Evolutionary conservation across 2,888 invertebrate genomes (phyloP), one percentile per base, ranked within the genome.

Genomic region (Buathra laborator): DNA sequence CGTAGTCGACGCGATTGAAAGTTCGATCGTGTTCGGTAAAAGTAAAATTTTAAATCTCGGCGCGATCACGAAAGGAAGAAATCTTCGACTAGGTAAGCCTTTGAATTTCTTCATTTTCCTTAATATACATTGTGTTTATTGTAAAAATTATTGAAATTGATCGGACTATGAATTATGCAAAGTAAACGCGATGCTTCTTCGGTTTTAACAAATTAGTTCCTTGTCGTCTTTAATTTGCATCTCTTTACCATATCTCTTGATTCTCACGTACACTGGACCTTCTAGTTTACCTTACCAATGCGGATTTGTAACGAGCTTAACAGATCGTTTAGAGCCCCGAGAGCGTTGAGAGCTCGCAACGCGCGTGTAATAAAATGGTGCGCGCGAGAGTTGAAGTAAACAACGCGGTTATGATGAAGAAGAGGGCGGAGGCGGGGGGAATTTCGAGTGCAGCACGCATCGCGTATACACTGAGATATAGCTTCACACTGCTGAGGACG

Each of bases 251-350:
- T 51, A 6, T 72, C 12, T 29, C 16, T 37, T 9, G 43, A 66
- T 62, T 19, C 66, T 16, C 44, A n/a, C 72, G n/a, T 48, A 75
- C 46, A 16, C 59, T 48, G 64, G 74, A 75, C 75, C 75, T 64
- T 76, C 51, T 53, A n/a, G 75, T 76, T 76, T 76, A 76, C 75
- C 75, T 76, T 51, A 51, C 75, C 24, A 43, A 29, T 48, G 64
- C 66, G 75, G 51, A 76, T 76, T 76, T 66, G 66, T 76, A 66
- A 76, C 75, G 75, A 76, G 75, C 75, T 76, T 66, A 76, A 76
- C 75, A 66, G 66, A 76, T 76, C 75, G 75, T 76, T 76, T 76
- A 66, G 66, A 53, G 51, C 48, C 37, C 6, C 6, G 37, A 37
- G 48, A 51, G 64, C 74, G 46, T 32, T 29, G 37, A 37, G 37